Evolutionary conservation across 2,797 vertebrate genomes (phyloP), one percentile per base, ranked within the genome.

Genomic region (Holocentrus rufus): DNA sequence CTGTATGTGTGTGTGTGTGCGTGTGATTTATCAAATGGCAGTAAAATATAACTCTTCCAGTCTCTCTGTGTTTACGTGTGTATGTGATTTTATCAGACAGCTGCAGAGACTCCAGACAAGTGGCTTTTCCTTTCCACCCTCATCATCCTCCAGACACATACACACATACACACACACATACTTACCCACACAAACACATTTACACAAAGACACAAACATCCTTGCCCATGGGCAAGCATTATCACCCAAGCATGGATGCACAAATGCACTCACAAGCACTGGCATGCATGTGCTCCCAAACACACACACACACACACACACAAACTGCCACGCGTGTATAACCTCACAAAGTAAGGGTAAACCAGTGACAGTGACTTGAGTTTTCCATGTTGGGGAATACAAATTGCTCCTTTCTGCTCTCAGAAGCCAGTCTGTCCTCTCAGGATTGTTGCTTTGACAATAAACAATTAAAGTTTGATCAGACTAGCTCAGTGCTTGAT

Each of bases 401-500:
- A 81, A 61, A 70, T 62, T 15, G 55, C 54, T 75, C 31, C 23
- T 65, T 47, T 58, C 47, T 71, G 39, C 53, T 58, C 75, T 60
- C 62, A 31, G 60, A 76, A 84, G 59, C 42, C 58, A 55, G 61
- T 30, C 58, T 72, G 50, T 25, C 34, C 82, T 74, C 80, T 70
- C 54, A 77, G 77, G 77, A 81, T 69, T 9, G 15, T 14, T 50
- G 60, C 63, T 79, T 60, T 52, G 31, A 72, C 67, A 69, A 77
- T 67, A 77, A 81, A 86, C 84, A 81, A 82, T 86, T 84, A 81
- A 88, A 83, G 65, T 84, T 84, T 85, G 65, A 90, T 81, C 60
- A 78, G 4, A 23, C 77, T 63, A 46, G 59, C 34, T 72, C 25
- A 25, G 39, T 77, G 70, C 75, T 62, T 7, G 17, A 31, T 23